Percentiles rank a stretch among this genome's conserved stretches.
Conservation (phyloP, 1,140 invertebrate species). For the Tetramorium alpestre region DNA sequence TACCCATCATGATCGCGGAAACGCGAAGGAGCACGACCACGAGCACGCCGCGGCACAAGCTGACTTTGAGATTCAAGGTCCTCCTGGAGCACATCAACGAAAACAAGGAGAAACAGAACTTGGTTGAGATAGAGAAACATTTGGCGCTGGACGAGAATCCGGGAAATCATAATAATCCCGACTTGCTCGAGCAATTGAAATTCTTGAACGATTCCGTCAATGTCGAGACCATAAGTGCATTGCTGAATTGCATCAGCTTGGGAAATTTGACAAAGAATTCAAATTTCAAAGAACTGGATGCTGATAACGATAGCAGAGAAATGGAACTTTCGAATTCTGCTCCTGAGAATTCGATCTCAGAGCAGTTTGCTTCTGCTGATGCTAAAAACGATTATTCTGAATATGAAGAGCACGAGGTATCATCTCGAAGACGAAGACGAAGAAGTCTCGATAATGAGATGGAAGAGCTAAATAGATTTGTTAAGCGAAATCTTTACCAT, state of each 20-base stretch:
- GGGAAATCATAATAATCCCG: constrained; percentile 39
- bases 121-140: constrained; percentile 71
- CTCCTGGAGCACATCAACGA: constrained; percentile 70
- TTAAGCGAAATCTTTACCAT: not conserved
- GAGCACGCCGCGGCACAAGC: constrained; percentile 31
- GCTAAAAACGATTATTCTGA: not conserved
- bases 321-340: not conserved
- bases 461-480: not conserved
- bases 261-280: constrained; percentile 21
- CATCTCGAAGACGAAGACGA: constrained; percentile 30
- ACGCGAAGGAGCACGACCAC: constrained; percentile 38
- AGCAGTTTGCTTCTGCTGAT: not conserved
- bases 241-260: constrained; percentile 69
- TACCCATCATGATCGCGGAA: constrained; percentile 20
- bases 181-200: constrained; percentile 62
- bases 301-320: not conserved
- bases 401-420: not conserved
- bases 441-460: not conserved
- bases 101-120: constrained; percentile 65
- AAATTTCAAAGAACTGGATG: not conserved
- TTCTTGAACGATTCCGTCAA: constrained; percentile 66
- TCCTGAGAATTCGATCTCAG: not conserved
- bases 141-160: constrained; percentile 63
- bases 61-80: constrained; percentile 70
- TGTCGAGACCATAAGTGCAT: constrained; percentile 52